Evolutionary conservation across 1,140 invertebrate species (phyloP), one percentile per base, ranked within the genome.

Genomic region (Drosophila elegans): DNA sequence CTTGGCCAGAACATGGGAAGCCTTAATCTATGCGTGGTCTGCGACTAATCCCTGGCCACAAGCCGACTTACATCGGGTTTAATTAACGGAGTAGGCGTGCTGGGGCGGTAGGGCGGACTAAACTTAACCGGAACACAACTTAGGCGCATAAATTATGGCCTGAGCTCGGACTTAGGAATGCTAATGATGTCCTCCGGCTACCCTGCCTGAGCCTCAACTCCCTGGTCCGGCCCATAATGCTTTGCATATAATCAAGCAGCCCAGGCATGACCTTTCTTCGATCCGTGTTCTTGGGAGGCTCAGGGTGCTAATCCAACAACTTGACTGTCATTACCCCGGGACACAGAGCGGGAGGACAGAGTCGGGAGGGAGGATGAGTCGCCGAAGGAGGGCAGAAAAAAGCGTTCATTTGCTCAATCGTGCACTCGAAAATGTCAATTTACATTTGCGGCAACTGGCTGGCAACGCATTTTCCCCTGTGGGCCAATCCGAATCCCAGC

Each of bases 341-440:
- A 76, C 39, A 21, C 29, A 38, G 53, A 3, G 10, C 36, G 3
- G 3, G 3, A 4, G n/a, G 29, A 16, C 42, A 9, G 3, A 12
- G 42, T 10, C 7, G 46, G n/a, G 36, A 4, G 36, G 7, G 6
- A 9, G 21, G 36, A n/a, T n/a, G n/a, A n/a, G n/a, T n/a, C n/a
- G n/a, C n/a, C n/a, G n/a, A n/a, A n/a, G n/a, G n/a, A n/a, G n/a
- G n/a, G n/a, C n/a, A n/a, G n/a, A n/a, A 82, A 82, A 83, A 80
- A 89, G 36, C 75, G 75, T 88, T 88, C 80, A 90, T 88, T 88
- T 88, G 85, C 84, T 88, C 84, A 88, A 88, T 88, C 84, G 84
- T 88, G 84, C 84, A 90, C 84, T 90, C 84, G 84, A 88, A 88
- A 90, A 88, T 88, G 84, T 88, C 84, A 88, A 88, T 88, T 88